Base-by-base conservation (phyloP, 2,113 vertebrate genomes). In the Malurus cyaneus region DNA sequence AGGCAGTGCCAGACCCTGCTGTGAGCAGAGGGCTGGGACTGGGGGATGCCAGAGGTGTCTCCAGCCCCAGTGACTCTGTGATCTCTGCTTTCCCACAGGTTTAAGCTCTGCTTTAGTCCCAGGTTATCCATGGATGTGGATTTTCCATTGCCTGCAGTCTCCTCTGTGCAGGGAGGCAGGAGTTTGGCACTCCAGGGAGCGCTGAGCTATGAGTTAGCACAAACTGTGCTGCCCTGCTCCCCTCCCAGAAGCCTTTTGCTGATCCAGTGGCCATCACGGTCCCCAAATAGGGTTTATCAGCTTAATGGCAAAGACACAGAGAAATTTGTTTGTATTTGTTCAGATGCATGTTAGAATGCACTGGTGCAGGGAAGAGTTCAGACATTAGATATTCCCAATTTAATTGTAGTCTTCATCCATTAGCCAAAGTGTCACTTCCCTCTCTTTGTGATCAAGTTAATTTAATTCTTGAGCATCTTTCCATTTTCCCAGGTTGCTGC, bases 391-490 rank as follows among this genome's bases (percentile, higher is more conserved):
- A 89, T 88, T 95, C 76, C 87, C 73, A 91, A 60, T 89, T 90
- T 96, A 92, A 66, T 73, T 80, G 73, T 73, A 88, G n/a, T 95
- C 91, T 44, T 79, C 91, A 94, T 77, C 84, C 90, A 92, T 97
- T 96, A 95, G 60, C 91, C 62, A 76, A 87, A 95, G 96, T 88
- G 86, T 79, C 96, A 92, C 88, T 93, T 95, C 73, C 71, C 20
- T 91, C 56, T 93, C 78, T 94, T 91, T 83, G 69, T 3, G 25
- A 91, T 95, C 56, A 36, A 76, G 56, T 84, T 96, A 96, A 97
- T 96, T 96, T 87, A 95, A 89, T 97, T 89, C 92, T 89, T 72
- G 92, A 95, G 72, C 79, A 80, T 95, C 74, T 94, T 96, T 93
- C 93, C 67, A 91, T 97, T 96, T 95, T 90, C 81, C 83, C 80